phyloP scores from a whole-genome alignment of 2,888 invertebrate species.

The Lasioglossum lativentre region DNA sequence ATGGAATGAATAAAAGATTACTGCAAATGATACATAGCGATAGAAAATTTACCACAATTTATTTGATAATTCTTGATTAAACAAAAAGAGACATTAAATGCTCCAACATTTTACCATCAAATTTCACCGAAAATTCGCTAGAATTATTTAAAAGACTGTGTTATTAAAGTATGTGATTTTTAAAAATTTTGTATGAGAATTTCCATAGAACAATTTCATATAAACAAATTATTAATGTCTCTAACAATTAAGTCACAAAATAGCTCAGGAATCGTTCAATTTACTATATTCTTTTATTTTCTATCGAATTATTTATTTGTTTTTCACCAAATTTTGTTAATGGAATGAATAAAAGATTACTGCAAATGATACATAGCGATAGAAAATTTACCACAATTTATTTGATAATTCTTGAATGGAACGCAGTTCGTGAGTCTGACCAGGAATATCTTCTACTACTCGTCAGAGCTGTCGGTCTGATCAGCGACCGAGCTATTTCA shows the following conservation, averaged over 20 bases:
- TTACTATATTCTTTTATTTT: too few relatives aligned
- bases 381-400: neutral
- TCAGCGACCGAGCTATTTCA: conserved; percentile 2
- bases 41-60: neutral
- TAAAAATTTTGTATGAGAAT: neutral
- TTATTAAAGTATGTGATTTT: too few relatives aligned
- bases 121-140: neutral
- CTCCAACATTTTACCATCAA: neutral
- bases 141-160: neutral
- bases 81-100: neutral
- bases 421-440: neutral
- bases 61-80: neutral
- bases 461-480: neutral
- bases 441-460: neutral
- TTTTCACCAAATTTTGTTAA: neutral
- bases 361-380: neutral
- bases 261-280: neutral
- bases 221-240: too few relatives aligned
- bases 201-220: too few relatives aligned
- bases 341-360: neutral
- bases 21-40: neutral
- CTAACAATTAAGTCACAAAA: too few relatives aligned
- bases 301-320: neutral
- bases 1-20: neutral
- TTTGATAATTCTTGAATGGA: neutral